Percentiles rank a stretch among this genome's conserved stretches.
Evolutionary conservation across 1,140 invertebrate genomes (phyloP).

Genomic region (Cyphomyrmex costatus): DNA sequence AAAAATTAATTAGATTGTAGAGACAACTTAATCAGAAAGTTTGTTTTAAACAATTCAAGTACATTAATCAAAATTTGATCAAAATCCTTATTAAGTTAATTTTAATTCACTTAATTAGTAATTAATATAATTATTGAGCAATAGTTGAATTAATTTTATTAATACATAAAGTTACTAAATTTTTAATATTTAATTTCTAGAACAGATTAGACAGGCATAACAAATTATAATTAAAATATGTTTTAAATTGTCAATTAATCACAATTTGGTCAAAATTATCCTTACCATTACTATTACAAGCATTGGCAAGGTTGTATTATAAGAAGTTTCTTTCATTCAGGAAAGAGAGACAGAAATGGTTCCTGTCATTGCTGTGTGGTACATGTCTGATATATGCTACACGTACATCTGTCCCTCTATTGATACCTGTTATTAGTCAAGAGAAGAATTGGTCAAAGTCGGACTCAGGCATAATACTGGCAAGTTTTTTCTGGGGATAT

Average conservation of each 20-base stretch:
- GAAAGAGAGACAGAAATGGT: slow-evolving; percentile 88
- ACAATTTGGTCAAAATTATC: not conserved
- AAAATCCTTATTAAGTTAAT: too few species aligned
- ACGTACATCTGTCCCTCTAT: slow-evolving; percentile 90
- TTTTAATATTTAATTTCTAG: not conserved
- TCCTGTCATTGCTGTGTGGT: slow-evolving; percentile 89
- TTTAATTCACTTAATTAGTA: not conserved
- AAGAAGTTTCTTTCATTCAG: slow-evolving; percentile 79
- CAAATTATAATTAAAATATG: not conserved
- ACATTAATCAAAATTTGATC: too few species aligned
- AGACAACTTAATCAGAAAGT: too few species aligned
- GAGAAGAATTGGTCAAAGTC: slow-evolving; percentile 91
- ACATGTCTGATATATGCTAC: slow-evolving; percentile 90
- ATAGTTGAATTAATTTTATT: not conserved
- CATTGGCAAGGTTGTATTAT: not conserved
- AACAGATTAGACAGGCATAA: not conserved
- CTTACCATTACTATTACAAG: not conserved
- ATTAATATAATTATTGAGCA: not conserved
- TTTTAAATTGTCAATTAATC: not conserved
- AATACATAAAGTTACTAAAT: not conserved
- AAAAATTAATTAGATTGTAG: too few species aligned
- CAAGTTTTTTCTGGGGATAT: slow-evolving; percentile 93
- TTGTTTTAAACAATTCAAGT: too few species aligned
- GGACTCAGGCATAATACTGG: slow-evolving; percentile 90
- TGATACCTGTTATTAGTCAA: slow-evolving; percentile 89